Evolutionary conservation across 2,113 vertebrate species (phyloP).

Genomic region (Psettodes erumei): DNA sequence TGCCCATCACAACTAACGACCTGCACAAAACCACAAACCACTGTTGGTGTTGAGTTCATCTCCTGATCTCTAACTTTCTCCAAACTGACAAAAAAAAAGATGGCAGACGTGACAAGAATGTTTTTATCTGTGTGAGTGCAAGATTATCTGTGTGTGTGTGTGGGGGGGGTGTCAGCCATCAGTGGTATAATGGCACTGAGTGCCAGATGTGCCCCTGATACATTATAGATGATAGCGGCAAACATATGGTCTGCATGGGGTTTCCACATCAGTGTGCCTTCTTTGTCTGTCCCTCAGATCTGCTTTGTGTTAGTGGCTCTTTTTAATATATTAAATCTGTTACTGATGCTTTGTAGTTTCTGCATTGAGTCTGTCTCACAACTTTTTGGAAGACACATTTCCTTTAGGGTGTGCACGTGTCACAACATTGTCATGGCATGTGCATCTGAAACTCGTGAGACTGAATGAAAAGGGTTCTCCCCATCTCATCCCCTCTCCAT

Average conservation of each 20-base stretch:
- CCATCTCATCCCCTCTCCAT: not conserved
- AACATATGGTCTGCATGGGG: conserved; percentile 44
- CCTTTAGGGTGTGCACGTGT: not conserved
- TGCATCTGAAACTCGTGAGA: not conserved
- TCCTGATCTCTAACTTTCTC: not conserved
- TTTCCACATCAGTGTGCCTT: conserved; percentile 20
- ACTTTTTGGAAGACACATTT: not conserved
- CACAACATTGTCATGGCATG: not conserved
- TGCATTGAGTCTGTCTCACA: not conserved
- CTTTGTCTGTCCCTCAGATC: conserved; percentile 15
- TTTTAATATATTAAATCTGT: conserved; percentile 6
- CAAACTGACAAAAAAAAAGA: conserved; percentile 28
- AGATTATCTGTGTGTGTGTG: conserved; percentile 12
- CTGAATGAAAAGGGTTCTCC: conserved; percentile 7
- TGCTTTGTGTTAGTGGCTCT: not conserved
- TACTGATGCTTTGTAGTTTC: not conserved
- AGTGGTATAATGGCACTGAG: conserved; percentile 35
- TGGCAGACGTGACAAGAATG: not conserved
- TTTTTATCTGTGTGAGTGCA: conserved; percentile 36
- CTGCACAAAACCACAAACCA: conserved; percentile 31
- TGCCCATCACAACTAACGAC: not conserved
- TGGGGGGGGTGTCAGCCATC: conserved; percentile 39
- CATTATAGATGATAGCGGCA: conserved; percentile 73
- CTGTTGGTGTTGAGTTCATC: conserved; percentile 4
- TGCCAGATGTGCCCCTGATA: conserved; percentile 73